Evolutionary conservation across 2,888 invertebrate species (phyloP).

Genomic region (Caenorhabditis sp.): DNA sequence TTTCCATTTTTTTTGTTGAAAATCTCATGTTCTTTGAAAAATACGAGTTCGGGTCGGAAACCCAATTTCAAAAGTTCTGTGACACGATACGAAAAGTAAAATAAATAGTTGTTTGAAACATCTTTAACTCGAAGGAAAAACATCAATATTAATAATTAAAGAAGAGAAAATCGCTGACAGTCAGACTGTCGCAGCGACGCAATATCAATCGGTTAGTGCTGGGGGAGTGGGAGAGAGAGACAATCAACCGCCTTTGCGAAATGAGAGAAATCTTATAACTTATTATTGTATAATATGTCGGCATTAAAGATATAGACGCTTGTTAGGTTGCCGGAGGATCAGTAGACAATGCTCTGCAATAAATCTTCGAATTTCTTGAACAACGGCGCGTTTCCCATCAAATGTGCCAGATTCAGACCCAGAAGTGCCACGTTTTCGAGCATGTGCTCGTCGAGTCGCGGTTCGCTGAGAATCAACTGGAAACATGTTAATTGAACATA

Average conservation of each 20-base stretch:
- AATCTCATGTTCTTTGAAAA: neutral
- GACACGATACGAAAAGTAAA: neutral
- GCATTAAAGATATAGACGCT: too few species aligned
- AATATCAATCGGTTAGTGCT: neutral
- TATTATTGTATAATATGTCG: too few species aligned
- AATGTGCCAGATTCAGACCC: conserved; percentile 52
- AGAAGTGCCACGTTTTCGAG: conserved; percentile 57
- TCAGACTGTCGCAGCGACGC: conserved; percentile 4
- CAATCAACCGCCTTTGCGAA: too few species aligned
- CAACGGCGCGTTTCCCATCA: conserved; percentile 50
- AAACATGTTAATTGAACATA: neutral
- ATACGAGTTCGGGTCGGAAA: neutral
- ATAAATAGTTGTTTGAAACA: neutral
- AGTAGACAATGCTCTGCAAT: conserved; percentile 42
- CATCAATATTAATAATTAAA: conserved; percentile 14
- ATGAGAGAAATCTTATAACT: too few species aligned
- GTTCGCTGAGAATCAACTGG: conserved; percentile 25
- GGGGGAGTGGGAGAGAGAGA: neutral
- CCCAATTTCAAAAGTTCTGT: neutral
- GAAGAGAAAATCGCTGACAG: conserved; percentile 13
- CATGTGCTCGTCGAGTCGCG: conserved; percentile 50
- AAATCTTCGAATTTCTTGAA: conserved; percentile 30
- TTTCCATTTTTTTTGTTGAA: neutral
- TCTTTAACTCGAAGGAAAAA: conserved; percentile 15
- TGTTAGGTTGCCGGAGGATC: too few species aligned